Percentiles rank a stretch among this genome's conserved stretches.
These are phyloP conservation scores for Muscidifurax raptorellus DNA, from an alignment of 1,140 invertebrate species.

Conservation along the genomic window DNA sequence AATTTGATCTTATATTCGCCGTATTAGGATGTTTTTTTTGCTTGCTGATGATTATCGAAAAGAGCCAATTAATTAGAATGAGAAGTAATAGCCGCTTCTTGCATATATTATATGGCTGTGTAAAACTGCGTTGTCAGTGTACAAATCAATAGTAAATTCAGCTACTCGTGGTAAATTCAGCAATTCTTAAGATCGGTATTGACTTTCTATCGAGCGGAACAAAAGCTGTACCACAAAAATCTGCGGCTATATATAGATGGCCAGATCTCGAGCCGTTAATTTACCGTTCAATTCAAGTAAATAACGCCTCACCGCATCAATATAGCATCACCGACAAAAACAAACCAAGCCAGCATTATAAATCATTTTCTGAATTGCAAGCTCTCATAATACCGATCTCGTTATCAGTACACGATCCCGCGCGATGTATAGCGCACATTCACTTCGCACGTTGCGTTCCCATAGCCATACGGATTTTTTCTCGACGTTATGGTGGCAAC, in stretches of 20 bases:
- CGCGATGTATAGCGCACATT: not conserved
- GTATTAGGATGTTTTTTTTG: no score
- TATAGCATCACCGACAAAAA: not conserved
- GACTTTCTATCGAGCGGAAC: no score
- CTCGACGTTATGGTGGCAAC: not conserved
- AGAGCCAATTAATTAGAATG: not conserved
- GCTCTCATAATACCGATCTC: constrained; percentile 19
- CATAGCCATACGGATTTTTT: not conserved
- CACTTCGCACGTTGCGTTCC: not conserved
- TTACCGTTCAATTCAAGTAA: constrained; percentile 9
- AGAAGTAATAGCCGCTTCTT: no score
- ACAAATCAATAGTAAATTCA: no score
- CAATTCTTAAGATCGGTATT: no score
- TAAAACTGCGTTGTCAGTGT: no score
- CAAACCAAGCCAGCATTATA: not conserved
- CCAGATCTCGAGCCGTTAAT: not conserved
- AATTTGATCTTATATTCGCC: no score
- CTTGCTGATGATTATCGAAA: no score
- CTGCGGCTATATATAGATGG: no score
- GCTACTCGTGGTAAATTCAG: no score
- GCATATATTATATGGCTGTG: no score
- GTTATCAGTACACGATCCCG: constrained; percentile 14
- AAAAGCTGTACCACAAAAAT: no score
- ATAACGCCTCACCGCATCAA: not conserved
- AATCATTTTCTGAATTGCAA: not conserved